Evolutionary conservation across 2,113 vertebrate species (phyloP), one percentile per base, ranked within the genome.

Genomic region (Pseudolaguvia tuberculata): DNA sequence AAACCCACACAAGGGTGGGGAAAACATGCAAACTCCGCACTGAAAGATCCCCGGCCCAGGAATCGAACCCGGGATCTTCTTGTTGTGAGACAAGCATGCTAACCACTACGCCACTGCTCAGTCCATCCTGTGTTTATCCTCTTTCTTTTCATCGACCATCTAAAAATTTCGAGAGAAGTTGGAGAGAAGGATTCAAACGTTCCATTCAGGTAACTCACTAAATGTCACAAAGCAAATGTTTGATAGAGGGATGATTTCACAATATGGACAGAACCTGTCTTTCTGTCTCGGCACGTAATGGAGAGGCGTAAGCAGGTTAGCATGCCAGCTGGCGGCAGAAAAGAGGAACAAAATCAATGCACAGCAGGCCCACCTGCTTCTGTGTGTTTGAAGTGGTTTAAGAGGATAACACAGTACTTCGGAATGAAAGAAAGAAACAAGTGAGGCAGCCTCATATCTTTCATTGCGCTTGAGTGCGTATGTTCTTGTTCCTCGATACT

Each of bases 261-360:
- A n/a, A 42, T 39, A 74, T 80, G 62, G 72, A 81, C 53, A 48
- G 29, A 55, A 62, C 73, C 67, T 68, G 72, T 78, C 73, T 75
- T 23, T 17, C 25, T 75, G 75, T 45, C 70, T 80, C 71, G 77
- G 52, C 72, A 48, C 42, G 29, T 78, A 81, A 81, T 72, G 56
- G 78, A 78, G 80, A 78, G 18, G 18, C 73, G 55, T 57, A 42
- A 47, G 50, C 18, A 56, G 23, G 76, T 78, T 69, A 68, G 69
- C 39, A 39, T 47, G 55, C 68, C 80, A 78, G 80, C 68, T 81
- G 73, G 80, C 72, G 72, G 61, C 21, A 67, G 29, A 42, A 15
- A 45, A 35, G 76, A 21, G 61, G 48, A 72, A 25, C n/a, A 42
- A 56, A 75, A 81, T 72, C 76, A 50, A 78, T 78, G 76, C 27